Base-by-base conservation (phyloP, 2,113 vertebrate genomes). In the Setophaga kirtlandii region DNA sequence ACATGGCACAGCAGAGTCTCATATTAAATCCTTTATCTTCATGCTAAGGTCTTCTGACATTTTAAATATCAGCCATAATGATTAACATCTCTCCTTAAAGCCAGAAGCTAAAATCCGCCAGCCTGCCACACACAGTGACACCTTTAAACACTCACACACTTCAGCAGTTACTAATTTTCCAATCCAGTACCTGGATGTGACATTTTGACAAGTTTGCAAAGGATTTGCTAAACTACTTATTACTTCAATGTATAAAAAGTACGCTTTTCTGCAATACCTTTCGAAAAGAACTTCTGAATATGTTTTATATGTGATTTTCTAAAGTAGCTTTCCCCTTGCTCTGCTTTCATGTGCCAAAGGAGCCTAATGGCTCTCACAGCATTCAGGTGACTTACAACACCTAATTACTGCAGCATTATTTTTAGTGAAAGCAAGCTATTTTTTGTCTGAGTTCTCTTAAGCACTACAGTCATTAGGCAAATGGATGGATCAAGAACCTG, bases 191-290 rank as follows among this genome's bases (percentile, higher is more conserved):
- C 96, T 97, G 95, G 96, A 96, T 95, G 96, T 96, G 97, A 97
- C 93, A 97, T 96, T 98, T 97, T 98, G 96, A 97, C 97, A 97
- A 98, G 97, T 96, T 97, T 95, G 85, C 87, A 94, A 97, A 96
- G 90, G 89, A 92, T 84, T 97, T 97, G 89, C 93, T 90, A 47
- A 97, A 96, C 94, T 95, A 84, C 93, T 97, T 97, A 97, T 97
- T 97, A 97, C 83, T 95, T 93, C 73, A 82, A 87, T 39, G 85
- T 93, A 84, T 70, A 90, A 98, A 93, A 97, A 94, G 59, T 85
- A 83, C 9, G 60, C 46, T 74, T 92, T 96, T 59, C 44, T 49
- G 56, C 93, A 84, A 93, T 87, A 81, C 68, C 73, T 96, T 96
- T 91, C 55, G 56, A 90, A 97, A 97, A 93, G 94, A 95, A 83